Base-by-base conservation (phyloP, 2,888 invertebrate species). In the Plutella xylostella region DNA sequence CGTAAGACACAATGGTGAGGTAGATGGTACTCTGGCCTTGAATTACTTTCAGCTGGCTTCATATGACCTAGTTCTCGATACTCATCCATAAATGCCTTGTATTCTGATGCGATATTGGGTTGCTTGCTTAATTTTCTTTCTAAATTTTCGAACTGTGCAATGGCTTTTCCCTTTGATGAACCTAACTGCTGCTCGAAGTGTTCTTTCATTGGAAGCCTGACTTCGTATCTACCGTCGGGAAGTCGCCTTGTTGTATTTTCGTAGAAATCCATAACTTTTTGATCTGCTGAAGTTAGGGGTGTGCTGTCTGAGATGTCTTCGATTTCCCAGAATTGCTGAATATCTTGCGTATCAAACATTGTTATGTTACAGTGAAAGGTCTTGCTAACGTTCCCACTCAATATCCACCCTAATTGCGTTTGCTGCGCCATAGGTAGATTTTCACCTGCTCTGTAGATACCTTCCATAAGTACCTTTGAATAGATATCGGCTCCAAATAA, bases 351-450 rank as follows among this genome's bases (percentile, higher is more conserved):
- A 14, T 46, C 34, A 35, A 48, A 25, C 19, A 42, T 12, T 9
- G 42, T 42, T 1, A 48, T 39, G 22, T 48, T 48, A 20, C 48
- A 48, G 4, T 48, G 40, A 12, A 42, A 38, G 11, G 47, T 40
- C n/a, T n/a, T n/a, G 21, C 37, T 42, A 1, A 39, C 37, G n/a
- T 44, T 44, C 2, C 53, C 52, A 31, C 51, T 48, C 20, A 53
- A 44, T 28, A 53, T 47, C 51, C 53, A 55, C 3, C 55, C 53
- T n/a, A 54, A 43, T 11, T 43, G 48, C 15, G 55, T 53, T 46
- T 55, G 54, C 39, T 55, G 54, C 5, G 52, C 52, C 2, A 48
- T 47, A 4, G 52, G 52, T 31, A 15, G 4, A 15, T 7, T 4
- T 46, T 39, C 4, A 43, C 30, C 6, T 21, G 25, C 4, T 30